Evolutionary conservation across 2,113 vertebrate species (phyloP), one percentile per base, ranked within the genome.

Genomic region (Lepidothrix coronata): DNA sequence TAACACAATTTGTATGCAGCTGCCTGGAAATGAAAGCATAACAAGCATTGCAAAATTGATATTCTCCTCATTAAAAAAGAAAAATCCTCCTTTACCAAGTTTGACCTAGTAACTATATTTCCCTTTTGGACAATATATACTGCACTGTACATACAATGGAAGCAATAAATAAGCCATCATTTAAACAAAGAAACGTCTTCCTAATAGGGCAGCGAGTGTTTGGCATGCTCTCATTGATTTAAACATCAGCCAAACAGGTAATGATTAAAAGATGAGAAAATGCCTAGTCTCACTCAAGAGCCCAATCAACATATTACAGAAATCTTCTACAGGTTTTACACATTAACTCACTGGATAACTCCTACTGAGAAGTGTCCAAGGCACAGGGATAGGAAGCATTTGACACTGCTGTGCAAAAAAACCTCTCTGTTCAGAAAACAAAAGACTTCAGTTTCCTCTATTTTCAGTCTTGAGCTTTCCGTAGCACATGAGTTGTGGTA

Each of bases 201-300:
- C 73, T 89, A 93, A 89, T n/a, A 71, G 41, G 57, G 33, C 66
- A 89, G 49, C 24, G 57, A 95, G 52, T 44, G 28, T 82, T 91
- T 89, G 91, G 66, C 80, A 65, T 28, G 31, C 65, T 79, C 41
- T 78, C 76, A 81, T 78, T 82, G 95, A 94, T 93, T 94, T 86
- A 91, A 95, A 83, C 73, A 80, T 81, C 84, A 86, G 73, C 57
- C 88, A 92, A 93, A 78, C 61, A 87, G 83, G 83, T 89, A 93
- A 93, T 87, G 76, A 94, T 84, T 83, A 72, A 75, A 96, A 92
- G 72, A 95, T 94, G 88, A 92, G 70, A 81, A 93, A 96, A 89
- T 70, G 54, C 81, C 66, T 73, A 17, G 35, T 93, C 52, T 94
- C 74, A 65, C 81, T 75, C 70, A 75, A 75, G 66, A 81, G 83